Evolutionary conservation across 2,113 vertebrate genomes (phyloP), one percentile per base, ranked within the genome.

Genomic region (Cyprinodon tularosa): DNA sequence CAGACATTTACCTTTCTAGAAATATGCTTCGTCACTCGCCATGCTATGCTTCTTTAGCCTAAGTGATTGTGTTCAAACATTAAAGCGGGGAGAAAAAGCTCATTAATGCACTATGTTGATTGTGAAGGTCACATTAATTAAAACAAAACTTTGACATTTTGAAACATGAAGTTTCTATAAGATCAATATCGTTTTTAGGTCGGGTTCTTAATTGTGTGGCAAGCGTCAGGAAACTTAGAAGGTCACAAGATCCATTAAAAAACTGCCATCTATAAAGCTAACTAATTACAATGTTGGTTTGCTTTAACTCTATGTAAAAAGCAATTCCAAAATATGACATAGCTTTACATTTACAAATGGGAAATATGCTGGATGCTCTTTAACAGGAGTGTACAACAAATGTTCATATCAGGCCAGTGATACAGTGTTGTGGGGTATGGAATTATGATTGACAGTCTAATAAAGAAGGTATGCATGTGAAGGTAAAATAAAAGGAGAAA

Each of bases 201-300:
- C 9, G 5, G 69, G 37, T 50, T 66, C 39, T 47, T 73, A 57
- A 65, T 59, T 80, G 37, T 64, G 44, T 59, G 53, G 15, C 15
- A 13, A 57, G 8, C 63, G 65, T 59, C 60, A 73, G 65, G 39
- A 69, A 48, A 74, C 53, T 50, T 62, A n/a, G 38, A 77, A 71
- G 75, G 68, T 71, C 68, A 77, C 36, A 66, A 62, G 57, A 66
- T 59, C 36, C 42, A 72, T 72, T 67, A 72, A 68, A 66, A 50
- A 68, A 53, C 57, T 48, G 69, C 37, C 63, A 72, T 39, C n/a
- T 37, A 14, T 72, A 72, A 67, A 22, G 70, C 63, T 65, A 50
- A 71, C 7, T 60, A 66, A 77, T 71, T 65, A 77, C 48, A 39
- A 45, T 42, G 14, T 47, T 45, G 14, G 71, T 42, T 71, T 63